Percentiles rank a stretch among this genome's conserved stretches.
phyloP scores from a whole-genome alignment of 2,888 invertebrate species.

The Tenthredo scrophulariae region DNA sequence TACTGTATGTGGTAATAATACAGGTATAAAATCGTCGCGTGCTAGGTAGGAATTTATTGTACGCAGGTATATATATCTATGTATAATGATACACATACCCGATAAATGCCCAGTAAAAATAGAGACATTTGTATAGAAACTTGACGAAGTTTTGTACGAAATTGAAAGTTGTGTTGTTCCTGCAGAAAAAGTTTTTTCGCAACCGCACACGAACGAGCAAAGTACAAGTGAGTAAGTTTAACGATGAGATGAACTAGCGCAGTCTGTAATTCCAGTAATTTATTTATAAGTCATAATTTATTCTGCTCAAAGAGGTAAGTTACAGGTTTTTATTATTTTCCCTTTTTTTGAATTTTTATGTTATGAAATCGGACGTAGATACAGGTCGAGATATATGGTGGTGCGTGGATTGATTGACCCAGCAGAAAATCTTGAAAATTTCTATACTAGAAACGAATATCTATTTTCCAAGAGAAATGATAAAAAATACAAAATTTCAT shows the following conservation, averaged over 20 bases:
- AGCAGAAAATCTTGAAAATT: too few species aligned
- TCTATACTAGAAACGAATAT: too few species aligned
- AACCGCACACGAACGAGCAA: neutral
- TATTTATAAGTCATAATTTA: too few species aligned
- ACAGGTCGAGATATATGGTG: too few species aligned
- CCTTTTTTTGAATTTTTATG: too few species aligned
- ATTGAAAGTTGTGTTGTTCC: neutral
- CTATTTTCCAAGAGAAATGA: too few species aligned
- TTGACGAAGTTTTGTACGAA: neutral
- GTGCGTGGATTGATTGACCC: too few species aligned
- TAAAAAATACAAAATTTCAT: too few species aligned
- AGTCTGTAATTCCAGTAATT: too few species aligned
- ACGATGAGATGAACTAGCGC: neutral
- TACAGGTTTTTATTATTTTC: too few species aligned
- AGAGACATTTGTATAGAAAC: neutral
- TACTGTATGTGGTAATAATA: neutral
- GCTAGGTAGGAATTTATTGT: neutral
- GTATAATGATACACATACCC: neutral
- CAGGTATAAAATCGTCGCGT: constrained; percentile 10
- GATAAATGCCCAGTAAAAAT: neutral
- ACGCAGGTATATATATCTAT: neutral
- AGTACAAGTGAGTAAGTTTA: neutral
- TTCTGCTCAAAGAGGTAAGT: too few species aligned
- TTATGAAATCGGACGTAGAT: too few species aligned
- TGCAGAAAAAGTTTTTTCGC: neutral